Conservation (phyloP, 1,140 invertebrate genomes). For the Zaprionus ornatus region DNA sequence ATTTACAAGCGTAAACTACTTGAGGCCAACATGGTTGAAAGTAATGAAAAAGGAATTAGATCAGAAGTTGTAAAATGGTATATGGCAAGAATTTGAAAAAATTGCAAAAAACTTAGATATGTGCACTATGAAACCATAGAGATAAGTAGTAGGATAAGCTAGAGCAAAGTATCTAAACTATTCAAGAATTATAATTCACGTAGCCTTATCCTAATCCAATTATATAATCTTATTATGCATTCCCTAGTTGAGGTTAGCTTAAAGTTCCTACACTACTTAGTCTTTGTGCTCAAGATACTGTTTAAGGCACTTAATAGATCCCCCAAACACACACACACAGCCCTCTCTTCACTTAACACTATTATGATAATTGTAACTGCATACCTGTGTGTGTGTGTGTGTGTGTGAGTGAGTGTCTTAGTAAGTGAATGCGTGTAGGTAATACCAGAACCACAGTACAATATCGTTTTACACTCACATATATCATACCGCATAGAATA, state of each 20-base stretch:
- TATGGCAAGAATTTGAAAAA: not conserved
- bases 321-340: not conserved
- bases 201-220: not conserved
- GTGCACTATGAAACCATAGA: not conserved
- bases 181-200: not conserved
- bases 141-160: not conserved
- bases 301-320: not conserved
- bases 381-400: not conserved
- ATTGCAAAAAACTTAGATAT: no score
- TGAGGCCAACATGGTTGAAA: not conserved
- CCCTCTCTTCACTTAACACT: not conserved
- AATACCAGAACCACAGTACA: not conserved
- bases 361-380: constrained; percentile 1
- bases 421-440: not conserved
- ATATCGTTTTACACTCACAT: not conserved
- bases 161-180: not conserved
- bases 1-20: constrained; percentile 10
- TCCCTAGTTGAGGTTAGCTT: not conserved
- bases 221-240: not conserved
- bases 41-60: not conserved
- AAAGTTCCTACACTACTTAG: constrained; percentile 11
- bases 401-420: not conserved
- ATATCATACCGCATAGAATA: not conserved
- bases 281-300: constrained; percentile 4
- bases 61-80: not conserved